Percentiles rank a stretch among this genome's conserved stretches.
phyloP scores from a whole-genome alignment of 1,140 invertebrate species.

The Aphidius gifuensis region DNA sequence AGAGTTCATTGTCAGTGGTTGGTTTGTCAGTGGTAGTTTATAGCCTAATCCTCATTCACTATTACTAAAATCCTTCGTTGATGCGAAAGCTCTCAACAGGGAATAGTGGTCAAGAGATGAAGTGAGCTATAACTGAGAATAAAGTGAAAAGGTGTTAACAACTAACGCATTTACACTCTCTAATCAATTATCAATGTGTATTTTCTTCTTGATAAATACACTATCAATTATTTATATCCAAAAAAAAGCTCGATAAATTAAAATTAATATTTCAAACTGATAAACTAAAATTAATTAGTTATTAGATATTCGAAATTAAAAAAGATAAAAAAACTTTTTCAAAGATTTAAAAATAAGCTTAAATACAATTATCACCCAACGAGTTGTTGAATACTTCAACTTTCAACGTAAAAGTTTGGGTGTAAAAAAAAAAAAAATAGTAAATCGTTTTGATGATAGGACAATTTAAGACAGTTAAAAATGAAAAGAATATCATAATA shows the following conservation, averaged over 20 bases:
- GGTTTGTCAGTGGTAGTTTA: conserved; percentile 12
- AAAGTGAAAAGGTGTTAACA: background rate
- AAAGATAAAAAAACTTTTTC: too few relatives aligned
- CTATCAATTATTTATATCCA: too few relatives aligned
- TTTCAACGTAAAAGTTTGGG: background rate
- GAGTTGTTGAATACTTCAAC: conserved; percentile 5
- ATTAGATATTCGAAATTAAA: too few relatives aligned
- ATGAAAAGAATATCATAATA: background rate
- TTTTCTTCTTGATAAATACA: too few relatives aligned
- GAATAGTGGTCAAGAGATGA: background rate
- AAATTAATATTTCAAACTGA: too few relatives aligned
- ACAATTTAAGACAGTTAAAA: too few relatives aligned
- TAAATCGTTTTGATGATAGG: too few relatives aligned
- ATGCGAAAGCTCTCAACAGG: background rate
- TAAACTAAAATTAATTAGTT: too few relatives aligned
- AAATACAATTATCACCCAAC: conserved; percentile 11
- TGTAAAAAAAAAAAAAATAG: background rate
- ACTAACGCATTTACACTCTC: conserved; percentile 2
- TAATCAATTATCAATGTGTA: too few relatives aligned
- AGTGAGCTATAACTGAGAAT: background rate
- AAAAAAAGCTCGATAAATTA: too few relatives aligned
- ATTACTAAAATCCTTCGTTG: background rate
- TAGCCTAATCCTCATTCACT: conserved; percentile 8
- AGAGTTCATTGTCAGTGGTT: conserved; percentile 4
- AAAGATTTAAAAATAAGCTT: background rate